Base-by-base conservation (phyloP, 2,113 vertebrate species). In the Pagrus major region DNA sequence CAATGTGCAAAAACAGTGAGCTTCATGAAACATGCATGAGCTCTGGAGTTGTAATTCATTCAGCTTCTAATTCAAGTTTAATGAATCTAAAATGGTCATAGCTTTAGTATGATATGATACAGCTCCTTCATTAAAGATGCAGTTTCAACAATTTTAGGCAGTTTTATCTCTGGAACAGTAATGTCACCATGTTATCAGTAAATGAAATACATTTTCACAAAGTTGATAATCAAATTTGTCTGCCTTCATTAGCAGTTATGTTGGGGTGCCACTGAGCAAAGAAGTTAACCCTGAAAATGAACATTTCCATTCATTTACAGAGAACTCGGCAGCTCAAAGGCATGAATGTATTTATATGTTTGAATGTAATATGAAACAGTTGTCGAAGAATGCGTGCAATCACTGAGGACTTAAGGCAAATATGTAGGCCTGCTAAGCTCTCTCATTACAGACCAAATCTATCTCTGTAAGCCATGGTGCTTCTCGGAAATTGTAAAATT, bases 121-220 rank as follows among this genome's bases (percentile, higher is more conserved):
- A 18, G 31, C n/a, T 71, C 27, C 54, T 76, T 89, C 58, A 92
- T 90, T 86, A 86, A 86, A 58, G 20, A 86, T 89, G 78, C 86
- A 60, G 37, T 84, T 80, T 85, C 49, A 77, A 66, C 76, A 39
- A 66, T 44, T 68, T 66, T 67, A 46, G 46, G 16, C 69, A 72
- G 44, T 63, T 35, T 60, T 15, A 39, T 55, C 15, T 12, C 25
- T 68, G n/a, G 42, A 78, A 85, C 60, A 54, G 76, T 68, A 41
- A 78, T 79, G 25, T 52, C 39, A 4, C 23, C 15, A 12, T 67
- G 54, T 52, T 71, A 74, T 54, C 47, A 51, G 47, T 68, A 44
- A 47, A 78, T 81, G 9, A 51, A 67, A 49, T 64, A 55, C 4
- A 29, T 49, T 46, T 65, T 46, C 18, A 29, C 39, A 31, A 58